Evolutionary conservation across 2,888 invertebrate species (phyloP), one percentile per base, ranked within the genome.

Genomic region (Brachyptera putata): DNA sequence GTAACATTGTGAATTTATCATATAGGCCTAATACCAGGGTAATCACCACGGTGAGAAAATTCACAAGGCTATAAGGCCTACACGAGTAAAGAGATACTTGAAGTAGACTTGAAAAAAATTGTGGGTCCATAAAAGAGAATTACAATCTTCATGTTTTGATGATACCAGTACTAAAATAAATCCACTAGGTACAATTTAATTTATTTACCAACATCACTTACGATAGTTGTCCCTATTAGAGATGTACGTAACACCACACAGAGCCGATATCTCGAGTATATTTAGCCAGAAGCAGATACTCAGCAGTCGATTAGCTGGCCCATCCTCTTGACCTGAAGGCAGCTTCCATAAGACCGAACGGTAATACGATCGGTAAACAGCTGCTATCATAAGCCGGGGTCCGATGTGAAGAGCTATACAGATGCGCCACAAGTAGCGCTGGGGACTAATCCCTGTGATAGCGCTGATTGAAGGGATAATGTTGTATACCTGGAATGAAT

Each of bases 161-260:
- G n/a, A n/a, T n/a, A n/a, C n/a, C n/a, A n/a, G n/a, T n/a, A n/a
- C n/a, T n/a, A n/a, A n/a, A n/a, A n/a, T n/a, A n/a, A n/a, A n/a
- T n/a, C n/a, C n/a, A n/a, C n/a, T n/a, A n/a, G n/a, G n/a, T n/a
- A n/a, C n/a, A n/a, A n/a, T n/a, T n/a, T n/a, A n/a, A n/a, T n/a
- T n/a, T n/a, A n/a, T n/a, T n/a, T n/a, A n/a, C n/a, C n/a, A n/a
- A n/a, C n/a, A n/a, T n/a, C n/a, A 85, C 91, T 89, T 79, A 95
- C 95, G 91, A 80, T 95, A 95, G 75, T 95, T 95, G 79, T 95
- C 95, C 73, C 87, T 84, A 77, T 95, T 95, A 64, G 94, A 93
- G 73, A 95, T 89, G 74, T 93, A 95, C 14, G 94, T 93, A 37
- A 95, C 94, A 58, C 93, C 93, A 65, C 91, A 88, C n/a, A 95